Conservation (phyloP, 2,888 invertebrate species). For the Lasius platythorax region DNA sequence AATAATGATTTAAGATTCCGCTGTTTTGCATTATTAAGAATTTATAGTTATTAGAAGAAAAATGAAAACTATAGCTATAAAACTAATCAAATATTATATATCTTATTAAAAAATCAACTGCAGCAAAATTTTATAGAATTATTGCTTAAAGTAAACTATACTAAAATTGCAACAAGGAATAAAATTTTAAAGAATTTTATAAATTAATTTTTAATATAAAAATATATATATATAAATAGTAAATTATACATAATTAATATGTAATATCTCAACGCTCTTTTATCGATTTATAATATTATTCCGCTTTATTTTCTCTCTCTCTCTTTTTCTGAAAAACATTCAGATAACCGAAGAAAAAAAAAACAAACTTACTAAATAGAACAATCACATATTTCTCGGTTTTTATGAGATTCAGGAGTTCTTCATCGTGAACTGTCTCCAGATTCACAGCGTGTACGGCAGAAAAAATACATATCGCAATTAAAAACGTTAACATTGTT, state of each 20-base stretch:
- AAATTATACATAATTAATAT: neutral
- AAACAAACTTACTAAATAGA: constrained; percentile 91
- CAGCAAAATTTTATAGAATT: neutral
- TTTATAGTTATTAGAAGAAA: constrained; percentile 42
- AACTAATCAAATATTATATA: neutral
- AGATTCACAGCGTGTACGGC: constrained; percentile 80
- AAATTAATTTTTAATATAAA: neutral
- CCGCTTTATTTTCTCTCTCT: neutral
- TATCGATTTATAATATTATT: neutral
- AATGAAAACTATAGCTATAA: neutral
- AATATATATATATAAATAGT: neutral
- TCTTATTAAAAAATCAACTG: neutral
- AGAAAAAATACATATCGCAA: constrained; percentile 62
- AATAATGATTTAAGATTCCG: neutral
- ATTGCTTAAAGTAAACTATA: neutral
- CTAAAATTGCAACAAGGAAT: neutral
- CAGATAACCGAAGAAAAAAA: neutral
- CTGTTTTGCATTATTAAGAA: neutral
- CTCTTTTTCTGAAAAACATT: neutral
- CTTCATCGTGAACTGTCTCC: constrained; percentile 92
- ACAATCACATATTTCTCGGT: constrained; percentile 93
- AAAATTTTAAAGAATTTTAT: neutral
- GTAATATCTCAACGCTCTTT: neutral
- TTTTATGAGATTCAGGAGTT: constrained; percentile 92
- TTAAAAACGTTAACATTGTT: constrained; percentile 70